phyloP scores from a whole-genome alignment of 2,797 vertebrate species.

The Bryconaethiops microstoma region DNA sequence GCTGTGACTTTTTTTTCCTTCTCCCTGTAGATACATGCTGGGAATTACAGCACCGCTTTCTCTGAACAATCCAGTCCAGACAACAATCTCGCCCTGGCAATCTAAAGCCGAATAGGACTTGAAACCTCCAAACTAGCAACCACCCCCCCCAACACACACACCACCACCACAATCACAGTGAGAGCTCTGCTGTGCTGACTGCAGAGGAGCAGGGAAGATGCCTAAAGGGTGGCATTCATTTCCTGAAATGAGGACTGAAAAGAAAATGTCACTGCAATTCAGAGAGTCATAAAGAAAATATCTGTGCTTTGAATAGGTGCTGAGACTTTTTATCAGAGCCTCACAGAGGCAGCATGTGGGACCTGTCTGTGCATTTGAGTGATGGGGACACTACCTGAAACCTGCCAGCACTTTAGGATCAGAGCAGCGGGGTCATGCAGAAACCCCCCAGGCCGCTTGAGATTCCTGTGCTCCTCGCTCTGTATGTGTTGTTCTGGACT shows the following conservation, averaged over 20 bases:
- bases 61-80: constrained; percentile 26
- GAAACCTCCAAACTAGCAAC: constrained; percentile 23
- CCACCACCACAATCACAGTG: constrained; percentile 16
- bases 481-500: background rate
- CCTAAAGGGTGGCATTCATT: constrained; percentile 48
- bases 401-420: constrained; percentile 22
- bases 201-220: constrained; percentile 29
- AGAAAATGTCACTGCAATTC: constrained; percentile 56
- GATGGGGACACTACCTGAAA: constrained; percentile 7
- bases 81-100: constrained; percentile 37
- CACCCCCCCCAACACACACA: no score
- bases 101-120: constrained; percentile 24
- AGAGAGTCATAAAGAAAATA: constrained; percentile 36
- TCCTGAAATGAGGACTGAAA: constrained; percentile 43
- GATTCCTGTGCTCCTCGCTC: background rate
- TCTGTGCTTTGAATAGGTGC: constrained; percentile 28
- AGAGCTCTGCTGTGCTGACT: constrained; percentile 20
- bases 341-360: constrained; percentile 22
- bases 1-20: background rate
- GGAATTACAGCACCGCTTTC: constrained; percentile 28
- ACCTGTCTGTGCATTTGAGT: constrained; percentile 10
- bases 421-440: constrained; percentile 30
- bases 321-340: constrained; percentile 35
- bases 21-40: constrained; percentile 5
- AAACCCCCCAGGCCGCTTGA: constrained; percentile 5